Evolutionary conservation across 2,797 vertebrate species (phyloP).

Genomic region (Phalloptychus januarius): DNA sequence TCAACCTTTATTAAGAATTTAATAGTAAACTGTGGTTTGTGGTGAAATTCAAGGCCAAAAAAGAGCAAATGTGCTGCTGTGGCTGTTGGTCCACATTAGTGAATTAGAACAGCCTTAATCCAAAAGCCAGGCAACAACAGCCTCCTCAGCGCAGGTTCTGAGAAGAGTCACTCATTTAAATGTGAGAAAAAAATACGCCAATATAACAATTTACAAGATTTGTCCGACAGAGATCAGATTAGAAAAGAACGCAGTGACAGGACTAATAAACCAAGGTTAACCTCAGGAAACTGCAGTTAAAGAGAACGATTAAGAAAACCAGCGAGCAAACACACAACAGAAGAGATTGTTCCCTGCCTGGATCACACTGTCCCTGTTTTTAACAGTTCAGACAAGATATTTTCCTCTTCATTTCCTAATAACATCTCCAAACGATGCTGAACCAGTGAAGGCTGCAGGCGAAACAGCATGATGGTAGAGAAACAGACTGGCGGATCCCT

Average conservation of each 20-base stretch:
- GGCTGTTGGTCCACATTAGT: neutral
- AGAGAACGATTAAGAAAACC: neutral
- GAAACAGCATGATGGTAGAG: neutral
- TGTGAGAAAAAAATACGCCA: neutral
- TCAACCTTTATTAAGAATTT: conserved; percentile 43
- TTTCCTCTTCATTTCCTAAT: neutral
- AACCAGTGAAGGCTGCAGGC: neutral
- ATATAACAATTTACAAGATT: neutral
- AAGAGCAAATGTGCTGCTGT: neutral
- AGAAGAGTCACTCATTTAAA: neutral
- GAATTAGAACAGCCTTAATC: neutral
- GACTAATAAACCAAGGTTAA: neutral
- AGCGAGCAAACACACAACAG: neutral
- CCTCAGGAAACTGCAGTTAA: neutral
- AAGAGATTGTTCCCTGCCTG: neutral
- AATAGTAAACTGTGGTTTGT: conserved; percentile 10
- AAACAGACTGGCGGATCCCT: neutral
- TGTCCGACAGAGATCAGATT: neutral
- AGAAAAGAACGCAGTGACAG: neutral
- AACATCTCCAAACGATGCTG: neutral
- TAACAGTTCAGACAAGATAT: neutral
- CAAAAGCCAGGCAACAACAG: neutral
- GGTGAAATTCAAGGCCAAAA: neutral
- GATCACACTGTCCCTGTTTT: neutral
- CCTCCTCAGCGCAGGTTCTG: neutral